A percentile compares a stretch with the other conserved stretches of the same genome.
Conservation (phyloP, 2,797 vertebrate species). For the Chelidonichthys spinosus region DNA sequence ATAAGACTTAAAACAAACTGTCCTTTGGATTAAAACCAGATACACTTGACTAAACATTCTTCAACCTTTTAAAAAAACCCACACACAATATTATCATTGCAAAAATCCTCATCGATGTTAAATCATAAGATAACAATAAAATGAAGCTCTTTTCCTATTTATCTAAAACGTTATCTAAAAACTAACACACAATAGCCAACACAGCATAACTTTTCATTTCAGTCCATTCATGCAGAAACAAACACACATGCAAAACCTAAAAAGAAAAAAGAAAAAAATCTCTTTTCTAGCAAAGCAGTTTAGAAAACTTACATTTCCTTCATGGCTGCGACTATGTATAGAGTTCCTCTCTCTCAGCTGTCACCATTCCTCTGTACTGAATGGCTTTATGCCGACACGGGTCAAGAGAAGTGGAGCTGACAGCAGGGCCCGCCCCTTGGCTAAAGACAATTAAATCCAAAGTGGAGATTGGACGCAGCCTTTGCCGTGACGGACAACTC, state of each 20-base stretch:
- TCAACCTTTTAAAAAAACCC: slow-evolving; percentile 6
- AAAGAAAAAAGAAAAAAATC: background rate
- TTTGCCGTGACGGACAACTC: slow-evolving; percentile 69
- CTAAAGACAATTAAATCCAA: slow-evolving; percentile 84
- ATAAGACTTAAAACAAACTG: slow-evolving; percentile 56
- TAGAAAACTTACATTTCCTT: slow-evolving; percentile 84
- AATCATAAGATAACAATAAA: slow-evolving; percentile 13
- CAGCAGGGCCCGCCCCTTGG: slow-evolving; percentile 75
- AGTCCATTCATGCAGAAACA: background rate
- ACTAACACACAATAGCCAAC: slow-evolving; percentile 6
- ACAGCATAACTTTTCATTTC: background rate
- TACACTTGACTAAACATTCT: slow-evolving; percentile 22
- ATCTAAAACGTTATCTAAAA: slow-evolving; percentile 12
- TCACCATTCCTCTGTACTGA: slow-evolving; percentile 85
- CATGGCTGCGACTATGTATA: slow-evolving; percentile 79
- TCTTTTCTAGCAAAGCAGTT: slow-evolving; percentile 37
- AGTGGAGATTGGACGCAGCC: slow-evolving; percentile 77
- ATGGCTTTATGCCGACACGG: slow-evolving; percentile 75
- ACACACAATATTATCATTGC: background rate
- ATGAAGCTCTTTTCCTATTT: background rate
- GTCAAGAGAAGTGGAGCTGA: slow-evolving; percentile 78
- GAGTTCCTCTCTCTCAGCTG: slow-evolving; percentile 77
- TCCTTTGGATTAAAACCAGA: slow-evolving; percentile 52
- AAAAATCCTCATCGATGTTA: background rate
- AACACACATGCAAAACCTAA: background rate